Evolutionary conservation across 2,888 invertebrate genomes (phyloP).

Genomic region (Galeruca laticollis): DNA sequence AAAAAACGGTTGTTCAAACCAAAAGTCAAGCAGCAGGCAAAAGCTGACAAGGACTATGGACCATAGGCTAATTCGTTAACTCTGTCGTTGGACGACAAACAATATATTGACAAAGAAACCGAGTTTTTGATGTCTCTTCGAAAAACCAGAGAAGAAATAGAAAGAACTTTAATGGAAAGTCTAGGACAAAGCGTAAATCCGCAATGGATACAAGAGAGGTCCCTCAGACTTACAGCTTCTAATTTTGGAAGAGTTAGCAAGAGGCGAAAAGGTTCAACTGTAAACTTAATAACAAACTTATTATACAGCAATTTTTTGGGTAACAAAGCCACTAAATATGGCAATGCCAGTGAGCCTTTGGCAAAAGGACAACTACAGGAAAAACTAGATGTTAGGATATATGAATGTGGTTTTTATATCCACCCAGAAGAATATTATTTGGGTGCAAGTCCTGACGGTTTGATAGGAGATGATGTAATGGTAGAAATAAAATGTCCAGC

Average conservation of each 20-base stretch:
- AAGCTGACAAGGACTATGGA: conserved; percentile 18
- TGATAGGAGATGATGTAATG: conserved; percentile 9
- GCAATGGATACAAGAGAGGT: conserved; percentile 15
- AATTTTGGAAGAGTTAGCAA: no score
- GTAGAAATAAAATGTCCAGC: neutral
- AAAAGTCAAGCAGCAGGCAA: neutral
- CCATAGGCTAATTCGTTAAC: neutral
- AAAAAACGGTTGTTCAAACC: neutral
- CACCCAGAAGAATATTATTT: conserved; percentile 3
- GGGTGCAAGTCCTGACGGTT: neutral
- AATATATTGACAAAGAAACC: conserved; percentile 5
- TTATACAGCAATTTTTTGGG: conserved; percentile 11
- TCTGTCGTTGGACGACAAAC: neutral
- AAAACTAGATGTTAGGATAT: neutral
- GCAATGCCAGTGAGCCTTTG: conserved; percentile 5
- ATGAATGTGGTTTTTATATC: conserved; percentile 5
- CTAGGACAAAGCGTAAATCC: conserved; percentile 14
- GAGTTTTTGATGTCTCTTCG: conserved; percentile 8
- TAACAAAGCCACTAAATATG: conserved; percentile 13
- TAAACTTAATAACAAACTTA: no score
- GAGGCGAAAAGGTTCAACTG: no score
- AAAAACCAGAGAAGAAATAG: conserved; percentile 10
- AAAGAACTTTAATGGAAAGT: neutral
- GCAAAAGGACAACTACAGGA: neutral
- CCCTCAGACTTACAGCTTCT: conserved; percentile 8